Conservation (phyloP, 1,140 invertebrate genomes). For the Pollicipes pollicipes region DNA sequence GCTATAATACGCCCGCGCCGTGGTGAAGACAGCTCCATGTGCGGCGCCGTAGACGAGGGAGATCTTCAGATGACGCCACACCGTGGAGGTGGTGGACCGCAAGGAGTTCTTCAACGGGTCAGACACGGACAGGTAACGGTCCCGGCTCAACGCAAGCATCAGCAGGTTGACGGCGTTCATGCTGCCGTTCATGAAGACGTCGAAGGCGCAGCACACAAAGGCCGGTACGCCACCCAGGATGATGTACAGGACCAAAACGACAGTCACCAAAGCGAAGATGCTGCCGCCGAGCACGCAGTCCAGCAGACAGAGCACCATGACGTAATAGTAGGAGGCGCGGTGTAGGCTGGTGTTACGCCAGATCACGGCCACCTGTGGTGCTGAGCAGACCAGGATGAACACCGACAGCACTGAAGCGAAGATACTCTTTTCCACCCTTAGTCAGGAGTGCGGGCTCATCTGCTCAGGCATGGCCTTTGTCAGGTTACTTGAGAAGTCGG, state of each 20-base stretch:
- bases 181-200: background rate
- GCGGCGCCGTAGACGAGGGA: background rate
- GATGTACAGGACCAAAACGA: background rate
- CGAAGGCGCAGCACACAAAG: background rate
- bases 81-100: background rate
- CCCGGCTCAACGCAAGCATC: background rate
- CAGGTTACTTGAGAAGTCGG: no score
- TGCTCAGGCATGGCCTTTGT: no score
- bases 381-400: background rate
- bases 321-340: background rate
- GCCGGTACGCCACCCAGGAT: background rate
- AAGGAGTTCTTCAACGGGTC: background rate
- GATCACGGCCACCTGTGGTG: background rate
- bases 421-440: no score
- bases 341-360: background rate
- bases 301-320: background rate
- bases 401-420: background rate
- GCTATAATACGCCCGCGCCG: background rate
- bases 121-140: background rate
- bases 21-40: background rate
- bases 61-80: background rate
- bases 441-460: no score
- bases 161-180: background rate
- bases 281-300: background rate
- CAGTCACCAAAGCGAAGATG: background rate